Evolutionary conservation across 23 tunicate genomes (phyloP).

Genomic region (Halocynthia aurantium): DNA sequence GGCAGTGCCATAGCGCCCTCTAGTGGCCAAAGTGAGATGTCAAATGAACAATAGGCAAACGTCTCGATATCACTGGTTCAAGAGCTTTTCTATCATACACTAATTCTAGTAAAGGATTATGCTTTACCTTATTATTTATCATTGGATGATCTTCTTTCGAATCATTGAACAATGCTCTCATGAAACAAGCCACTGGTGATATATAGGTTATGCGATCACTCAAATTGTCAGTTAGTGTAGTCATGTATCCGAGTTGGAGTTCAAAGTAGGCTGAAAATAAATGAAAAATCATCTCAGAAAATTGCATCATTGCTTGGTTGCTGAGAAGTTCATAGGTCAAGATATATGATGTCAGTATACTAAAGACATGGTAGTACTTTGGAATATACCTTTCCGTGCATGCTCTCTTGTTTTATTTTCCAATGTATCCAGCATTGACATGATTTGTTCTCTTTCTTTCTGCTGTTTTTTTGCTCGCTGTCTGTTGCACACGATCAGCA

Average conservation of each 20-base stretch:
- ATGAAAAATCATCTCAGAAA: not conserved
- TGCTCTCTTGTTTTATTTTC: slow-evolving; percentile 90
- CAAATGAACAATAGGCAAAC: not conserved
- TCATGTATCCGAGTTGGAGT: slow-evolving; percentile 89
- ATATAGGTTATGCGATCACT: slow-evolving; percentile 63
- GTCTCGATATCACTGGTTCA: too few relatives aligned
- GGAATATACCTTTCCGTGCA: slow-evolving; percentile 67
- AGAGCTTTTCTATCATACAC: too few relatives aligned
- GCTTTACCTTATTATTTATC: slow-evolving; percentile 26
- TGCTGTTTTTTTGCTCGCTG: slow-evolving; percentile 29
- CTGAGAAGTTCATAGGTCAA: too few relatives aligned
- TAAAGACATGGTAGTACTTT: not conserved
- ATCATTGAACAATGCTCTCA: slow-evolving; percentile 72
- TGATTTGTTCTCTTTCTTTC: slow-evolving; percentile 41
- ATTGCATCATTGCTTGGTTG: too few relatives aligned
- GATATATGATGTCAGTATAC: not conserved
- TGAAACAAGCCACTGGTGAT: slow-evolving; percentile 52
- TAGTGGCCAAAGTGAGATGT: slow-evolving; percentile 9
- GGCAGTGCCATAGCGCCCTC: not conserved
- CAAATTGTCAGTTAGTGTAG: slow-evolving; percentile 58
- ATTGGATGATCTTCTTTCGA: slow-evolving; percentile 45
- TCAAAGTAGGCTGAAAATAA: slow-evolving; percentile 69
- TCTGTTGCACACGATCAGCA: slow-evolving; percentile 19
- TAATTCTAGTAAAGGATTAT: not conserved
- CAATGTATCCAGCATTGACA: slow-evolving; percentile 64